Percentiles rank a stretch among this genome's conserved stretches.
Evolutionary conservation across 2,888 invertebrate species (phyloP).

Genomic region (Chloroclystis v-ata): DNA sequence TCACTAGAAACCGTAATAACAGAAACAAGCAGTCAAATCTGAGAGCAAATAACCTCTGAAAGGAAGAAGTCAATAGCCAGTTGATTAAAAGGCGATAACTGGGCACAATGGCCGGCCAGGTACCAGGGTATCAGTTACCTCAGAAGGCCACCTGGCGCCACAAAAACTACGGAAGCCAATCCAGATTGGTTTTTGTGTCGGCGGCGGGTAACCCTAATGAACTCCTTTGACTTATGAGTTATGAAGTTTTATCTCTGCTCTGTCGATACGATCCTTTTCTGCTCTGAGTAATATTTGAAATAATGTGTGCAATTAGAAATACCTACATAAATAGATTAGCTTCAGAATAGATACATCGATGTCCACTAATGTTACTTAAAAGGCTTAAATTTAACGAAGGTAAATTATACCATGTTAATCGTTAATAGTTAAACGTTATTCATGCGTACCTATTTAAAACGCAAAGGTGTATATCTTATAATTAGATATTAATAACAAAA

Average conservation of each 20-base stretch:
- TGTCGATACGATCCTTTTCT: not conserved
- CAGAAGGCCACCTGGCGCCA: slow-evolving; percentile 34
- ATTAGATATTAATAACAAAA: no score
- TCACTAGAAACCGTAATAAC: no score
- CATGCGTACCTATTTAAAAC: no score
- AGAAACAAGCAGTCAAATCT: not conserved
- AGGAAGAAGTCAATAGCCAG: slow-evolving; percentile 1
- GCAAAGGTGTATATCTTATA: no score
- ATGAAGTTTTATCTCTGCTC: not conserved
- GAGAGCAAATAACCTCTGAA: not conserved
- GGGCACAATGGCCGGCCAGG: slow-evolving; percentile 3
- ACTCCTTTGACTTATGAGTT: not conserved
- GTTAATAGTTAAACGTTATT: no score
- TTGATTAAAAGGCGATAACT: slow-evolving; percentile 9
- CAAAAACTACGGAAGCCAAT: slow-evolving; percentile 27
- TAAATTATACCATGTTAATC: no score
- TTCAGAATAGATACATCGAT: no score
- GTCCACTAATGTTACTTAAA: no score
- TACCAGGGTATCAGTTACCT: slow-evolving; percentile 26
- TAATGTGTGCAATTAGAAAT: not conserved
- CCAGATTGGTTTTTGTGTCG: slow-evolving; percentile 1
- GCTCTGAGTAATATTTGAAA: not conserved
- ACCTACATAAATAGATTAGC: no score
- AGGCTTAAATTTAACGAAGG: no score
- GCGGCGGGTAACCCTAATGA: not conserved